Percentiles rank a stretch among this genome's conserved stretches.
phyloP scores from a whole-genome alignment of 2,888 invertebrate species.

The Apodemia duryi region DNA sequence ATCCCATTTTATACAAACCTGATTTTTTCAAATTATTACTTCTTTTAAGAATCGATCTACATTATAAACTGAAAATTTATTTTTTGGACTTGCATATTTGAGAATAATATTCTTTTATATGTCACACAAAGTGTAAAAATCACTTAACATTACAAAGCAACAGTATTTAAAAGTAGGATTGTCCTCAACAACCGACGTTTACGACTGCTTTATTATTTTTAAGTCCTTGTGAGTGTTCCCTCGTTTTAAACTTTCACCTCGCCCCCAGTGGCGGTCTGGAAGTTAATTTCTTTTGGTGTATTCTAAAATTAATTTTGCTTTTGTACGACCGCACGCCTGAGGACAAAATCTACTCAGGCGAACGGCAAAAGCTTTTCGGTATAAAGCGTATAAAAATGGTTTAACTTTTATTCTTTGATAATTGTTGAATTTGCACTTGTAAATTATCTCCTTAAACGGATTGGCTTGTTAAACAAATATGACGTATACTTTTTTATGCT shows the following conservation, averaged over 20 bases:
- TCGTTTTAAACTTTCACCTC: slow-evolving; percentile 67
- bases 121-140: background rate
- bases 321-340: slow-evolving; percentile 66
- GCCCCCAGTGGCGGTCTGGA: slow-evolving; percentile 54
- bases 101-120: background rate
- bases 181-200: slow-evolving; percentile 46
- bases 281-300: slow-evolving; percentile 78
- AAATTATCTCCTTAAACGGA: background rate
- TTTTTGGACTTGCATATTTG: too few species aligned
- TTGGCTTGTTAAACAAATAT: background rate
- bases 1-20: too few species aligned
- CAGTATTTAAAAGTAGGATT: slow-evolving; percentile 45
- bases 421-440: slow-evolving; percentile 8
- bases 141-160: slow-evolving; percentile 32
- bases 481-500: too few species aligned
- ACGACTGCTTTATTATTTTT: slow-evolving; percentile 70
- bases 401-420: slow-evolving; percentile 12
- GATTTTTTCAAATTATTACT: too few species aligned
- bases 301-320: slow-evolving; percentile 77
- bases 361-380: slow-evolving; percentile 65
- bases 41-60: too few species aligned
- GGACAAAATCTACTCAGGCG: slow-evolving; percentile 56
- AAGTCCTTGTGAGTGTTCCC: slow-evolving; percentile 64
- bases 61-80: too few species aligned
- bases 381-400: slow-evolving; percentile 53